Percentiles rank a stretch among this genome's conserved stretches.
Evolutionary conservation across 23 tunicate genomes (phyloP).

Genomic region (Styela clava): DNA sequence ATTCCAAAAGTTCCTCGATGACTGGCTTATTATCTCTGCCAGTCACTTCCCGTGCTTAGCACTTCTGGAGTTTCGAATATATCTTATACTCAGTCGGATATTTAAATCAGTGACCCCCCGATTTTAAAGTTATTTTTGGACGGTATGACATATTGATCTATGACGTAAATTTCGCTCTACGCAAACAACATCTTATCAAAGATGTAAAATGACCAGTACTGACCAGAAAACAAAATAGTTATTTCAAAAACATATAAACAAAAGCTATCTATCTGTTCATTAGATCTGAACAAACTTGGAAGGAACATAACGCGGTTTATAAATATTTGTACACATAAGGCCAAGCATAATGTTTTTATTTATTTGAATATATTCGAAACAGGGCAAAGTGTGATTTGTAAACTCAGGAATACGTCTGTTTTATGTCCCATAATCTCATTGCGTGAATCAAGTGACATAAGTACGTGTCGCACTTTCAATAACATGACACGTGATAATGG

Average conservation of each 20-base stretch:
- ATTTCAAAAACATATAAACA: not conserved
- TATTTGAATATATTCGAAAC: not conserved
- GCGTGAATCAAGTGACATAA: no score
- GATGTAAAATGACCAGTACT: not conserved
- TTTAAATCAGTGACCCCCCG: not conserved
- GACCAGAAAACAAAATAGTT: not conserved
- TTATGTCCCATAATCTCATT: not conserved
- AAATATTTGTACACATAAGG: not conserved
- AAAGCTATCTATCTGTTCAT: no score
- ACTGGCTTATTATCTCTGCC: not conserved
- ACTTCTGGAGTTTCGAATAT: not conserved
- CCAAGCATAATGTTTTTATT: not conserved
- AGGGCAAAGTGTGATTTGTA: not conserved
- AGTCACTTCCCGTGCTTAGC: not conserved
- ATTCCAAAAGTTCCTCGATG: not conserved
- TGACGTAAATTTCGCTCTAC: not conserved
- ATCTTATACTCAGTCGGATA: not conserved
- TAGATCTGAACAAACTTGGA: no score
- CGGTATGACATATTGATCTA: not conserved
- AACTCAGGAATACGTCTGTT: not conserved
- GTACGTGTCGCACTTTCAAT: no score
- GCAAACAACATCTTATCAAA: not conserved
- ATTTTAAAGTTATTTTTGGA: not conserved
- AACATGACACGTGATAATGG: not conserved
- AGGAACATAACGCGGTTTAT: not conserved